A percentile compares a stretch with the other conserved stretches of the same genome.
These are phyloP conservation scores for Hypotaenidia philippensis DNA, from an alignment of 2,797 vertebrate genomes.

Conservation along the genomic window DNA sequence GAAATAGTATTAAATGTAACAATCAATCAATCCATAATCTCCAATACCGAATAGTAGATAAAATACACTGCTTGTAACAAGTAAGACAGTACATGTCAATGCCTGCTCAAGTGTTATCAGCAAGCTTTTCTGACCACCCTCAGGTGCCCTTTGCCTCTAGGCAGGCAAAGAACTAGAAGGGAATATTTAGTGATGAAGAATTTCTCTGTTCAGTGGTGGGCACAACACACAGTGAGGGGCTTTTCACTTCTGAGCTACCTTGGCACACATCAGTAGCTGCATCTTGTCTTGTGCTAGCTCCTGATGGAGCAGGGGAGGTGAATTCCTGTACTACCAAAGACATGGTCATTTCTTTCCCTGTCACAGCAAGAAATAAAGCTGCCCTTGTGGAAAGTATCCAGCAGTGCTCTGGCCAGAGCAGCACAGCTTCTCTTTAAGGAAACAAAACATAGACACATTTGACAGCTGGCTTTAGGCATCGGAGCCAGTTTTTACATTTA, in stretches of 20 bases:
- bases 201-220: background rate
- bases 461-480: background rate
- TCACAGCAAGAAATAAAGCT: background rate
- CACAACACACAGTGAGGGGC: background rate
- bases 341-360: rapidly evolving
- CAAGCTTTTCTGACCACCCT: background rate
- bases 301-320: background rate
- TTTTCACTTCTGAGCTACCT: background rate
- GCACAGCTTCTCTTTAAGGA: background rate
- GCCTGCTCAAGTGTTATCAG: background rate
- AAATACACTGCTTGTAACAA: no score
- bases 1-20: background rate
- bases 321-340: no score
- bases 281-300: background rate
- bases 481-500: background rate
- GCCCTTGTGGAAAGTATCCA: background rate
- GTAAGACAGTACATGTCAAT: no score
- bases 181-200: background rate
- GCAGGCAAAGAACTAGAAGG: background rate
- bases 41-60: background rate
- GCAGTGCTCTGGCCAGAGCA: background rate
- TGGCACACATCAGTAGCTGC: background rate
- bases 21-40: background rate
- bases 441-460: background rate
- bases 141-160: no score